A percentile compares a stretch with the other conserved stretches of the same genome.
Evolutionary conservation across 2,113 vertebrate genomes (phyloP).

Genomic region (Corythoichthys intestinalis): DNA sequence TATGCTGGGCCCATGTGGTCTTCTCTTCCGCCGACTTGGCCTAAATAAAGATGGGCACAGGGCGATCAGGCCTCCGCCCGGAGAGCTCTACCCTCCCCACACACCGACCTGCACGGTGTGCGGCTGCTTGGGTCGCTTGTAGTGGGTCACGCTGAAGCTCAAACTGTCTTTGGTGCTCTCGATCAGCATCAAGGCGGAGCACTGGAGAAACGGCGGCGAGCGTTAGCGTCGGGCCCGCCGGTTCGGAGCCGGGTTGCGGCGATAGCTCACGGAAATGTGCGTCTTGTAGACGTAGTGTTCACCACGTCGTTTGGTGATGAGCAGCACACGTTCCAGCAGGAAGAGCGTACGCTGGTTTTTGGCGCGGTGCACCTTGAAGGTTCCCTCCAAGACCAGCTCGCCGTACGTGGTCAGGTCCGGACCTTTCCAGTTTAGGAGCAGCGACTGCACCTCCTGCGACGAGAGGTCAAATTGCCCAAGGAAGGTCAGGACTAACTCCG

Average conservation of each 20-base stretch:
- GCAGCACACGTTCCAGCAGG: slow-evolving; percentile 85
- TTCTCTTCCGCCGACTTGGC: slow-evolving; percentile 85
- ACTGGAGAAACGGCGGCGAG: slow-evolving; percentile 60
- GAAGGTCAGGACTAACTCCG: too few species aligned
- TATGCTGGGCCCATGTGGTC: slow-evolving; percentile 88
- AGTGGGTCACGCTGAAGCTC: slow-evolving; percentile 90
- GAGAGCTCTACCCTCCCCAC: too few species aligned
- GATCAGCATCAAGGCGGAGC: slow-evolving; percentile 87
- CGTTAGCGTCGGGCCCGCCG: background rate
- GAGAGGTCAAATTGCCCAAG: too few species aligned
- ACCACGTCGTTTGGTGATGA: slow-evolving; percentile 85
- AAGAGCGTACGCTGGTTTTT: slow-evolving; percentile 87
- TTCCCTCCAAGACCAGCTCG: slow-evolving; percentile 92
- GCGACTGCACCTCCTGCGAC: slow-evolving; percentile 86
- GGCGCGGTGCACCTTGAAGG: slow-evolving; percentile 82
- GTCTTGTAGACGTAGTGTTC: slow-evolving; percentile 88
- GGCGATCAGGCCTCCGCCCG: background rate
- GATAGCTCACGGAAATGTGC: slow-evolving; percentile 80
- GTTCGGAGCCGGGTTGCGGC: background rate
- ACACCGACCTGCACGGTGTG: slow-evolving; percentile 84
- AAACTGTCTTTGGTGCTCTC: slow-evolving; percentile 86
- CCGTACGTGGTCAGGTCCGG: slow-evolving; percentile 87
- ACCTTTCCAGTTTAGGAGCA: slow-evolving; percentile 91
- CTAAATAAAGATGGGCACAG: slow-evolving; percentile 52
- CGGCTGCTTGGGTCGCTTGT: slow-evolving; percentile 88